These are phyloP conservation scores for Philopedon plagiatum DNA, from an alignment of 2,888 invertebrate species.

Conservation along the genomic window DNA sequence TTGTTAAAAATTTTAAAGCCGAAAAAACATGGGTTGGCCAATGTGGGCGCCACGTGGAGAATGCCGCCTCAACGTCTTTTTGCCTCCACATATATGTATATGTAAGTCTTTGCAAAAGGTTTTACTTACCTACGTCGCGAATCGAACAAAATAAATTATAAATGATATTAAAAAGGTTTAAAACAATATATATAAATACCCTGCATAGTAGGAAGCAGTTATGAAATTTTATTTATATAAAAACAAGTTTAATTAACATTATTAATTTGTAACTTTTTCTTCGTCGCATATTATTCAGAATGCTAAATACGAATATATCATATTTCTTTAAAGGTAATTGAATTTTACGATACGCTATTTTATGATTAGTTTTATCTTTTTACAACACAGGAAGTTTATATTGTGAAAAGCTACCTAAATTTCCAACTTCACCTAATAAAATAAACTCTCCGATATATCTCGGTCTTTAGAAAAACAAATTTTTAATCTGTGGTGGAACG, in stretches of 20 bases:
- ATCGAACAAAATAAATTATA: too few species aligned
- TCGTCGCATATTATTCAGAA: neutral
- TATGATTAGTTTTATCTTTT: constrained; percentile 8
- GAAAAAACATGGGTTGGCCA: too few species aligned
- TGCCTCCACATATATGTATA: too few species aligned
- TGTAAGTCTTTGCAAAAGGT: too few species aligned
- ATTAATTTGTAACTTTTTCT: neutral
- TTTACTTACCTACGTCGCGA: too few species aligned
- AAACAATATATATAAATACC: too few species aligned
- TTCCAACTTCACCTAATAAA: constrained; percentile 19
- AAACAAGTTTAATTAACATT: neutral
- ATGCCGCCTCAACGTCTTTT: too few species aligned
- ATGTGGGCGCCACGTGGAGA: too few species aligned
- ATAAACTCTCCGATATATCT: neutral
- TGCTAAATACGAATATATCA: neutral
- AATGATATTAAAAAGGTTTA: too few species aligned
- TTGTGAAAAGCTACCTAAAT: constrained; percentile 19
- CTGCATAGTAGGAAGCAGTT: neutral
- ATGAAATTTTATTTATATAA: neutral
- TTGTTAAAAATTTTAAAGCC: too few species aligned
- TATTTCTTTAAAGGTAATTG: neutral
- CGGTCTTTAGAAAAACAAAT: constrained; percentile 1
- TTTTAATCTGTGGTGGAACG: neutral
- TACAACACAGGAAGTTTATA: constrained; percentile 32
- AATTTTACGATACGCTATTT: neutral